Percentiles rank a stretch among this genome's conserved stretches.
Conservation (phyloP, 2,113 vertebrate species). For the Donacobius atricapilla region DNA sequence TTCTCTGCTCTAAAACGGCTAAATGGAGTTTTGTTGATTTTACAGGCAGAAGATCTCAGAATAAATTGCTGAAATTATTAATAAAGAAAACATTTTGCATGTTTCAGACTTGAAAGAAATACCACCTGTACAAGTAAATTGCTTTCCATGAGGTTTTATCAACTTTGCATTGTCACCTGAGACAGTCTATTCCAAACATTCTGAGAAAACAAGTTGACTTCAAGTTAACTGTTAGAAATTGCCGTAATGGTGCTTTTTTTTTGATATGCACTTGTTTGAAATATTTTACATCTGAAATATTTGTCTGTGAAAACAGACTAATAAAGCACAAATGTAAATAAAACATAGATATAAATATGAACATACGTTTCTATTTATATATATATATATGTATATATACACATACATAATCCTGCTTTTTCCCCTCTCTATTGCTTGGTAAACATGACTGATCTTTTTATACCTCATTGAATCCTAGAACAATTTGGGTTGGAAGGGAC, state of each 20-base stretch:
- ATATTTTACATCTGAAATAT: background rate
- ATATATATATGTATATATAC: background rate
- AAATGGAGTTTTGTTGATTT: background rate
- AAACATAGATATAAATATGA: background rate
- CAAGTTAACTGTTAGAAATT: background rate
- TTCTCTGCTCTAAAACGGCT: background rate
- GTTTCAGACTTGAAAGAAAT: background rate
- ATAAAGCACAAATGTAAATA: background rate
- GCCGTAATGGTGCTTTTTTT: background rate
- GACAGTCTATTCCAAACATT: background rate
- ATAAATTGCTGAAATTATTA: background rate
- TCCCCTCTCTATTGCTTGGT: background rate
- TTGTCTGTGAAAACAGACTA: background rate
- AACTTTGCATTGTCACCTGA: background rate
- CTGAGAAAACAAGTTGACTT: background rate
- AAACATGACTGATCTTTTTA: background rate
- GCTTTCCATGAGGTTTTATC: background rate
- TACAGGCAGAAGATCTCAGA: background rate
- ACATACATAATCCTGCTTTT: background rate
- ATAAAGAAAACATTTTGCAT: background rate
- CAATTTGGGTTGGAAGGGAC: background rate
- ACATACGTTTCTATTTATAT: background rate
- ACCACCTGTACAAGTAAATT: background rate
- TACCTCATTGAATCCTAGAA: background rate
- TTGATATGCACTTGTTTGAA: background rate